Base-by-base conservation (phyloP, 2,797 vertebrate genomes). In the Geotria australis region DNA sequence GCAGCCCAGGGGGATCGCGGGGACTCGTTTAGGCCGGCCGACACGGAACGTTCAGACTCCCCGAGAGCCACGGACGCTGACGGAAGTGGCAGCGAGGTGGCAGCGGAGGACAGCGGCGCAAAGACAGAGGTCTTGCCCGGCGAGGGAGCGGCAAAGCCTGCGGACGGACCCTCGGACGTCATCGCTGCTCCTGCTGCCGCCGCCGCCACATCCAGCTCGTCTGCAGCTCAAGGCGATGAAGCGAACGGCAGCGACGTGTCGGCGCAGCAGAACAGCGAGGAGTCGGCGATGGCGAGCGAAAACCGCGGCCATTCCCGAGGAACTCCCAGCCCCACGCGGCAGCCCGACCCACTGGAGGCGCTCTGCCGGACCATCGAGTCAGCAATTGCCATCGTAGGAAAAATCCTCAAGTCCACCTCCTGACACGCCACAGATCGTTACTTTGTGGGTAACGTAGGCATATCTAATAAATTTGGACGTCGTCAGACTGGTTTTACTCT, bases 321-420 rank as follows among this genome's bases (percentile, higher is more conserved):
- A 72, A 74, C 76, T 47, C 70, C 74, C 45, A 77, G 72, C 69
- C 69, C 75, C 48, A 67, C 70, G 71, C 81, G 70, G 71, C 79
- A 79, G 56, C 79, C 81, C 10, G 89, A 95, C 76, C 75, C 82
- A 74, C 77, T 95, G 74, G 89, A 96, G 71, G 81, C 77, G 74
- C 78, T 96, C 66, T 79, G 83, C 69, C 77, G 83, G 77, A 95
- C 88, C 69, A 79, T 91, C 67, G 89, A 96, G 68, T 82, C 88
- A 59, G 79, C 85, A 46, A 82, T 96, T 67, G 77, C 80, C n/a
- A 74, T 83, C 71, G 79, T 96, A 68, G 78, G 73, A 65, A 86
- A 88, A 80, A 79, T 89, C 71, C 77, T 78, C 9, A 68, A 8
- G 51, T n/a, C 7, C 51, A 55, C 51, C 51, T 55, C 51, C 7